Percentiles rank a stretch among this genome's conserved stretches.
Evolutionary conservation across 2,797 vertebrate genomes (phyloP).

Genomic region (Coendou prehensilis): DNA sequence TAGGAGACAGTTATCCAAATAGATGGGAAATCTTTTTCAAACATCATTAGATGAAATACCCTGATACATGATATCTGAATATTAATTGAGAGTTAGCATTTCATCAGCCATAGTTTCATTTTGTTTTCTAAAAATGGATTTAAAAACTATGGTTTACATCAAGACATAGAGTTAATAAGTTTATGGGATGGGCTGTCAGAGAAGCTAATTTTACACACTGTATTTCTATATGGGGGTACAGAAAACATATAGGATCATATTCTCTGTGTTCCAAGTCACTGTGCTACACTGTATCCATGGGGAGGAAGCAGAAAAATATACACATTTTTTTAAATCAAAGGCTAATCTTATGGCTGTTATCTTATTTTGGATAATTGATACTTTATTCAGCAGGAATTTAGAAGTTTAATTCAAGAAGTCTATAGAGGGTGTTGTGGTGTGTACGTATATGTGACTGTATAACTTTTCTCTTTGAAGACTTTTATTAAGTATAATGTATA

Average conservation of each 20-base stretch:
- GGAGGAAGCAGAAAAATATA: not conserved
- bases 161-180: not conserved
- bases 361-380: slow-evolving; percentile 1
- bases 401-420: not conserved
- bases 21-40: slow-evolving; percentile 30
- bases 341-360: not conserved
- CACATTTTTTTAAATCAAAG: not conserved
- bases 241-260: not conserved
- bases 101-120: not conserved
- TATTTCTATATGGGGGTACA: not conserved
- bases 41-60: not conserved
- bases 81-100: not conserved
- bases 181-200: not conserved
- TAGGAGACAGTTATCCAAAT: slow-evolving; percentile 74
- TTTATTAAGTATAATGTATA: not conserved
- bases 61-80: not conserved
- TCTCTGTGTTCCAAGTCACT: not conserved
- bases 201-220: not conserved
- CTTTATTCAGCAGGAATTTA: not conserved
- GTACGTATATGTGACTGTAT: not conserved
- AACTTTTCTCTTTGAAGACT: not conserved
- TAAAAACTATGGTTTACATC: not conserved
- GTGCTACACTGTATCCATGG: not conserved
- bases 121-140: slow-evolving; percentile 4
- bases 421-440: not conserved